Base-by-base conservation (phyloP, 2,797 vertebrate genomes). In the Typhlichthys subterraneus region DNA sequence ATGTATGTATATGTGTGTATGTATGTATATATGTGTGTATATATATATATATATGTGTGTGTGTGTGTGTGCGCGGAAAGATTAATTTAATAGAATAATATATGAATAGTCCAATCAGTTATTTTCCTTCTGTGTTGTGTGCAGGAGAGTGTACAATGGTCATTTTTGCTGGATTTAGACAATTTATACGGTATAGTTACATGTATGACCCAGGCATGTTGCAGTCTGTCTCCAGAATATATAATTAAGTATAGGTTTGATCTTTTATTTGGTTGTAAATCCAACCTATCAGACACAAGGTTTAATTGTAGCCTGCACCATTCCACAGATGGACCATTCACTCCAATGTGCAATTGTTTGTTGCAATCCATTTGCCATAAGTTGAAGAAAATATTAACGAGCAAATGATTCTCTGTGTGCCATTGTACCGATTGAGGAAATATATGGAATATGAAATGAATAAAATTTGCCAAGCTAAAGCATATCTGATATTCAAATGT, bases 381-480 rank as follows among this genome's bases (percentile, higher is more conserved):
- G 57, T 66, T 80, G 69, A 79, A 79, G 55, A 80, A 83, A 80
- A 81, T 74, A 83, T 68, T 76, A 87, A 72, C 75, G 85, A 85
- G 82, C 76, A 88, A 90, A 91, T 88, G 89, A 88, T 73, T 74
- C 85, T 89, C n/a, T n/a, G 88, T 92, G 89, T 91, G 87, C 90
- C 82, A 86, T 82, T 88, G 77, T 79, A 85, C 82, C 69, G 75
- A 78, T 65, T 69, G 67, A 88, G 71, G 72, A 71, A 85, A 76
- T 77, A 85, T 61, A 89, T 85, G 83, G 91, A 85, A 87, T 76
- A 87, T 73, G 75, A 87, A 82, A 82, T 87, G 33, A 93, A 92
- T 93, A 90, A 93, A 92, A 86, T 90, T 87, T 90, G 76, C 82
- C 86, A 88, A 89, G 66, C 47, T 80, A 61, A 67, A 78, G 76